Base-by-base conservation (phyloP, 2,888 invertebrate species). In the Drosophila emarginata region DNA sequence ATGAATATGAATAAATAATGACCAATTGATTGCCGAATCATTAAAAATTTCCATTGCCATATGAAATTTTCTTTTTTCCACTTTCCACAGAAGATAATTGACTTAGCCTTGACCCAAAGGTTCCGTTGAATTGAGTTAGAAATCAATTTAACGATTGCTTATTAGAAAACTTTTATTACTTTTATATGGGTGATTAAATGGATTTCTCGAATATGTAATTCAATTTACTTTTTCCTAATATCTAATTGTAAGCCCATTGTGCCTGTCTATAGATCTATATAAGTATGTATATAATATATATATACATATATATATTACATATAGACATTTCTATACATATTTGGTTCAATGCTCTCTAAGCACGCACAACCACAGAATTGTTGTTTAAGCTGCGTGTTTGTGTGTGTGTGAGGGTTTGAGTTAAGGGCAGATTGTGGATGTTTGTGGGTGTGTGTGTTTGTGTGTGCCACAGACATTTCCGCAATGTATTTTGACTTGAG, bases 401-500 rank as follows among this genome's bases (percentile, higher is more conserved):
- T 21, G 9, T 39, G 45, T 45, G 9, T 12, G 45, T 45, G 28
- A 12, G 9, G 7, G 45, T 45, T 2, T 21, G 18, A 45, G 28
- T 50, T 45, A 15, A 18, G 45, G 12, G 28, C 12, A 6, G 26
- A 18, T 40, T 12, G 23, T n/a, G 15, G 26, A 7, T 9, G 18
- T 40, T 40, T 60, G 65, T 52, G 51, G 15, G 6, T 39, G 15
- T 7, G 15, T 21, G 21, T 14, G 28, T 14, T 18, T 65, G 66
- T 72, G 62, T 65, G 61, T 66, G 76, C 69, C 78, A 51, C 68
- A 81, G 74, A 66, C 76, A 75, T 77, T 78, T 78, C 83, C 80
- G 70, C 73, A 72, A 80, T 72, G 79, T 84, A 78, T 86, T 84
- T 78, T 72, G 88, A 77, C 88, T 86, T 79, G 72, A 64, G 78